These are phyloP conservation scores for Diloba caeruleocephala DNA, from an alignment of 2,888 invertebrate species.

Conservation along the genomic window DNA sequence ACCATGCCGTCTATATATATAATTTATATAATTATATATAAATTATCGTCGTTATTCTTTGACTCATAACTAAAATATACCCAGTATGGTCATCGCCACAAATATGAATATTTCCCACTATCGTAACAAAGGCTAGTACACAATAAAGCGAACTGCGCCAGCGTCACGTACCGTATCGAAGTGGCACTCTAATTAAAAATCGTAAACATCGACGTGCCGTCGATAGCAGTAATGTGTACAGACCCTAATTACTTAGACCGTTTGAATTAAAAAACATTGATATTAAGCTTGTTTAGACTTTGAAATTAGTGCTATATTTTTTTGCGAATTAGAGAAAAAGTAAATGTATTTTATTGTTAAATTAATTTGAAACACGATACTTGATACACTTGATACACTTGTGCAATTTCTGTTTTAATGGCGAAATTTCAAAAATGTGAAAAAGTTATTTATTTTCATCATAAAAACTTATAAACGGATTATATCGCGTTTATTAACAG, in stretches of 20 bases:
- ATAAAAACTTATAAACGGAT: too few relatives aligned
- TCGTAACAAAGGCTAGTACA: slow-evolving; percentile 43
- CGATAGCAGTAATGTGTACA: slow-evolving; percentile 55
- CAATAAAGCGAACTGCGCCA: slow-evolving; percentile 43
- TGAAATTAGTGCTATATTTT: slow-evolving; percentile 25
- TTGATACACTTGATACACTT: too few relatives aligned
- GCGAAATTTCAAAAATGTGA: too few relatives aligned
- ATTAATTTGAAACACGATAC: too few relatives aligned
- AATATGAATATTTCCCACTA: slow-evolving; percentile 34
- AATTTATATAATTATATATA: too few relatives aligned
- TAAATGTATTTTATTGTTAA: too few relatives aligned
- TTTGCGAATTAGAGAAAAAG: too few relatives aligned
- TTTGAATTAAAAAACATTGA: slow-evolving; percentile 47
- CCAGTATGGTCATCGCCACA: slow-evolving; percentile 1
- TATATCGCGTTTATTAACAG: too few relatives aligned
- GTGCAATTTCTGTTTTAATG: too few relatives aligned
- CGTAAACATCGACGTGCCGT: slow-evolving; percentile 65
- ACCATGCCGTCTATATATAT: too few relatives aligned
- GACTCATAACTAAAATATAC: neutral
- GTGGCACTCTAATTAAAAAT: slow-evolving; percentile 73
- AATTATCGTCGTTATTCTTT: too few relatives aligned
- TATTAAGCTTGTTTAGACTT: slow-evolving; percentile 39
- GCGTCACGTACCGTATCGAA: slow-evolving; percentile 53
- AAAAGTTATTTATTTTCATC: too few relatives aligned
- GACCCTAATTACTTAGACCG: slow-evolving; percentile 53